These are phyloP conservation scores for Plagiodera versicolora DNA, from an alignment of 2,888 invertebrate genomes.

Conservation along the genomic window DNA sequence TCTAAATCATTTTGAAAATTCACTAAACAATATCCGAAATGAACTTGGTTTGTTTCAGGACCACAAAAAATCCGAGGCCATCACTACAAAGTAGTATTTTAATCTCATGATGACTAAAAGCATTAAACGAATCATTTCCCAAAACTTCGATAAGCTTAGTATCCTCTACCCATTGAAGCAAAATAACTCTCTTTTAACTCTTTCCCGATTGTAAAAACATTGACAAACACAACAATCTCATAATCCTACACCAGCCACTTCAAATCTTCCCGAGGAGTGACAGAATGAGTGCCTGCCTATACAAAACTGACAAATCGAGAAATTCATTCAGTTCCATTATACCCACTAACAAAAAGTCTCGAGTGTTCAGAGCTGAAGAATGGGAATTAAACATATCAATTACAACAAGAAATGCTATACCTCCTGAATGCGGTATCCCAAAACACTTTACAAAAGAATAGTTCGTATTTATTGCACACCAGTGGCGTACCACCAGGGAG, in stretches of 20 bases:
- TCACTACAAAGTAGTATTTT: too few species aligned
- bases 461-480: constrained; percentile 5
- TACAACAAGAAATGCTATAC: constrained; percentile 27
- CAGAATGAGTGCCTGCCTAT: neutral
- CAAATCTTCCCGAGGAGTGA: neutral
- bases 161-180: neutral
- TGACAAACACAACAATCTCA: constrained; percentile 9
- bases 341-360: constrained; percentile 11
- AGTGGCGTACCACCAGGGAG: neutral
- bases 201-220: neutral
- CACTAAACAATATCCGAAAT: too few species aligned
- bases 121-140: neutral
- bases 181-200: constrained; percentile 4
- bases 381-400: constrained; percentile 33
- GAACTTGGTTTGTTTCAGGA: too few species aligned
- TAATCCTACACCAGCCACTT: constrained; percentile 6
- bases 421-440: constrained; percentile 24
- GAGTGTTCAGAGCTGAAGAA: constrained; percentile 15
- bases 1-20: too few species aligned
- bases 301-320: constrained; percentile 8
- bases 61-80: too few species aligned
- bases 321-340: constrained; percentile 6
- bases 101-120: too few species aligned
- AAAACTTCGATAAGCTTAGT: neutral
- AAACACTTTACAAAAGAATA: constrained; percentile 19